Evolutionary conservation across 2,888 invertebrate species (phyloP).

Genomic region (Elegia similella): DNA sequence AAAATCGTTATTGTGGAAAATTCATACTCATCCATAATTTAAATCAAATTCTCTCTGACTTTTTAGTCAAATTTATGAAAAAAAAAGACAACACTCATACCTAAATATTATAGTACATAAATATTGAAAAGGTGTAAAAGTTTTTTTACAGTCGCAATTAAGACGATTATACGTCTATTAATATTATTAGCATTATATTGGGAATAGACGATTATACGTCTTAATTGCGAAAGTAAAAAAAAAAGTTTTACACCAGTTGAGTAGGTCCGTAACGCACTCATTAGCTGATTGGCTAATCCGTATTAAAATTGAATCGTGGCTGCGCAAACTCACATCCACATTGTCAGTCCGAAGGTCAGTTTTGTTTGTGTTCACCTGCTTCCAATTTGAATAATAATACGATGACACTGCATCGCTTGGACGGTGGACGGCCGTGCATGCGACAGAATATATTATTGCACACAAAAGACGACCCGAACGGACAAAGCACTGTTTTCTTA

Average conservation of each 20-base stretch:
- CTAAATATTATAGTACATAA: too few relatives aligned
- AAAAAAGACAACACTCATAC: too few relatives aligned
- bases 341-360: conserved; percentile 58
- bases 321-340: conserved; percentile 29
- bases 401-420: conserved; percentile 49
- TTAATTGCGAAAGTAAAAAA: too few relatives aligned
- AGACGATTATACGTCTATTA: too few relatives aligned
- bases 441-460: conserved; percentile 66
- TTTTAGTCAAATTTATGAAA: too few relatives aligned
- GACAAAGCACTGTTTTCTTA: conserved; percentile 70
- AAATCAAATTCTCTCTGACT: too few relatives aligned
- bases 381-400: conserved; percentile 69
- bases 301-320: conserved; percentile 12
- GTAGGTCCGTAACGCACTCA: neutral
- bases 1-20: neutral
- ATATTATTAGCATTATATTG: too few relatives aligned
- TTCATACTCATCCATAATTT: neutral
- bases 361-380: conserved; percentile 68
- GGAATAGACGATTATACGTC: too few relatives aligned
- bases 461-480: conserved; percentile 58
- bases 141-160: too few relatives aligned
- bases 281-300: neutral
- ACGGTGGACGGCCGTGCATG: conserved; percentile 41
- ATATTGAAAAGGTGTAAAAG: too few relatives aligned
- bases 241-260: too few relatives aligned